Percentiles rank a stretch among this genome's conserved stretches.
These are phyloP conservation scores for Trichosurus vulpecula DNA, from an alignment of 2,797 vertebrate genomes.

Conservation along the genomic window DNA sequence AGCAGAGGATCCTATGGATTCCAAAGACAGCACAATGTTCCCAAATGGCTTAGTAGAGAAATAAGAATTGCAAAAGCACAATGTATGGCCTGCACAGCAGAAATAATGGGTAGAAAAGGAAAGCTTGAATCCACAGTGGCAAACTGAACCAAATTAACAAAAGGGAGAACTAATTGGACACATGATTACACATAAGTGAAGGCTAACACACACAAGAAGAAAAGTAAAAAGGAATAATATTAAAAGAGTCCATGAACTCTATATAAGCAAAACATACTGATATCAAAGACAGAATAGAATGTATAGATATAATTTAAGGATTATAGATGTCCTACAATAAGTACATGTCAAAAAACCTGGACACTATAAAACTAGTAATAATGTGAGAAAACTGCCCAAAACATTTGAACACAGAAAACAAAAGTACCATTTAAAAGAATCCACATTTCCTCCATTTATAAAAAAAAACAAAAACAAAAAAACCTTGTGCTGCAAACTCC, in stretches of 20 bases:
- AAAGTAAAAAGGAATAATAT: neutral
- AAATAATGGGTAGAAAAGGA: too few species aligned
- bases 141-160: neutral
- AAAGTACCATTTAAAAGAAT: neutral
- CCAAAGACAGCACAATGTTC: neutral
- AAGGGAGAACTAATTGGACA: neutral
- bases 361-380: neutral
- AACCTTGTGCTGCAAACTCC: neutral
- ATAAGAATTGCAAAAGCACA: too few species aligned
- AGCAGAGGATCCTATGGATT: neutral
- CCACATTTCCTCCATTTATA: neutral
- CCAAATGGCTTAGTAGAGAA: neutral
- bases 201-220: too few species aligned
- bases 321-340: neutral
- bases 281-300: neutral
- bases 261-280: neutral
- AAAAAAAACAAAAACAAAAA: neutral
- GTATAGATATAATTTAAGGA: neutral
- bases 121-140: too few species aligned
- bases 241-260: neutral
- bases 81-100: too few species aligned
- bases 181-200: neutral
- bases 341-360: neutral
- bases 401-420: neutral
- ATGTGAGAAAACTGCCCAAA: neutral